Evolutionary conservation across 2,888 invertebrate species (phyloP).

Genomic region (Zelleria hepariella): DNA sequence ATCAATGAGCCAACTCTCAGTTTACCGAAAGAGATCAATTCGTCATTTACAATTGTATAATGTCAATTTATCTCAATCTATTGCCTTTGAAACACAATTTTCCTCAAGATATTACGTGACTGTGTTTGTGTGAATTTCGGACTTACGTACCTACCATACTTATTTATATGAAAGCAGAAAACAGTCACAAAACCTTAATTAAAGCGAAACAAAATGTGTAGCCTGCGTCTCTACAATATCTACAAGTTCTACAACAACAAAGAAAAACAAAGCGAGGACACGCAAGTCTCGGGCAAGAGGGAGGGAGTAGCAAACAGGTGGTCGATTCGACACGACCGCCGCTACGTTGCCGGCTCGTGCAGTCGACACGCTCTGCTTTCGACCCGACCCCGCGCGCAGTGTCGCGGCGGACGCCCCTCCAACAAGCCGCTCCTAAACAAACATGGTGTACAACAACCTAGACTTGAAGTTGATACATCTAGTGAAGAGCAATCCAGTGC

Average conservation of each 20-base stretch:
- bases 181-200: too few relatives aligned
- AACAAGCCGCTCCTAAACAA: background rate
- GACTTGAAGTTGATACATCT: constrained; percentile 44
- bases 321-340: background rate
- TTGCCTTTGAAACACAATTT: background rate
- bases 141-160: background rate
- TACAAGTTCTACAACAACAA: too few relatives aligned
- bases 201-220: too few relatives aligned
- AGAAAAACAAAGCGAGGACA: background rate
- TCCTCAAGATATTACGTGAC: too few relatives aligned
- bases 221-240: too few relatives aligned
- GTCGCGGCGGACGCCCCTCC: background rate
- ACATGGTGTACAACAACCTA: constrained; percentile 10
- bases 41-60: constrained; percentile 67
- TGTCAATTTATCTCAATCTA: constrained; percentile 62
- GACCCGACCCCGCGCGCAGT: background rate
- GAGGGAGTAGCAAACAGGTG: background rate
- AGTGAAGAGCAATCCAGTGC: constrained; percentile 42
- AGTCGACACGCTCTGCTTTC: background rate
- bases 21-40: constrained; percentile 40
- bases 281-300: background rate
- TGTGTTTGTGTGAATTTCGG: background rate
- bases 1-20: background rate
- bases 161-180: background rate
- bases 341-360: constrained; percentile 14